These are phyloP conservation scores for Onychomys leucogaster DNA, from an alignment of 2,797 vertebrate genomes.

Conservation along the genomic window DNA sequence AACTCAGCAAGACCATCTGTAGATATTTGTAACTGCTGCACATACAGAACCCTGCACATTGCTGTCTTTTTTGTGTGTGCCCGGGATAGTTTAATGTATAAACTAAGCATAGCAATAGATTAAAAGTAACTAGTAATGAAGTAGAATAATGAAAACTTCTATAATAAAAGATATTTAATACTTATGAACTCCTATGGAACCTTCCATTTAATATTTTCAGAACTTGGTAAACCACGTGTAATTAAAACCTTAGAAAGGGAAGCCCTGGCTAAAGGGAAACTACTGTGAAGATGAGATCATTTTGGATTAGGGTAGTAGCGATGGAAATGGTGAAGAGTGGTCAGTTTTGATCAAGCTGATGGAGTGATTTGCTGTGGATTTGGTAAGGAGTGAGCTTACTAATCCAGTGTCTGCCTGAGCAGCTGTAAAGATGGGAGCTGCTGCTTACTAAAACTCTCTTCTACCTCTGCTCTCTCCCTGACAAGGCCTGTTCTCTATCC, in stretches of 20 bases:
- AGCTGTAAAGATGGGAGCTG: neutral
- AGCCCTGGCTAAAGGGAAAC: neutral
- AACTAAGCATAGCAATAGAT: neutral
- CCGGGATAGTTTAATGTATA: neutral
- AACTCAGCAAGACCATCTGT: neutral
- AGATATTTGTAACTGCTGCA: neutral
- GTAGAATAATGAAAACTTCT: neutral
- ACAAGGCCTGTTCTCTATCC: neutral
- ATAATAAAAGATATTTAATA: neutral
- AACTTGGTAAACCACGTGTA: neutral
- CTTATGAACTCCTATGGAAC: neutral
- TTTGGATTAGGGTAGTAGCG: neutral
- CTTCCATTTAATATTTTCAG: neutral
- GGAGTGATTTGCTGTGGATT: neutral
- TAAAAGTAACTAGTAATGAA: neutral
- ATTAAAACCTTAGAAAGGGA: neutral
- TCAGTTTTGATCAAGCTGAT: neutral
- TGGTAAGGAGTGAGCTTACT: neutral
- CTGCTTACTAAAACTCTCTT: neutral
- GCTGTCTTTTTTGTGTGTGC: neutral
- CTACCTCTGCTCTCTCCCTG: neutral
- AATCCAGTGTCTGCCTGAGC: neutral
- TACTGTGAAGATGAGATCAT: neutral
- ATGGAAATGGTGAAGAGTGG: neutral
- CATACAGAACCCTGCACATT: neutral